Base-by-base conservation (phyloP, 53 echinoderm and acorn worm species). In the Echinarachnius parma region DNA sequence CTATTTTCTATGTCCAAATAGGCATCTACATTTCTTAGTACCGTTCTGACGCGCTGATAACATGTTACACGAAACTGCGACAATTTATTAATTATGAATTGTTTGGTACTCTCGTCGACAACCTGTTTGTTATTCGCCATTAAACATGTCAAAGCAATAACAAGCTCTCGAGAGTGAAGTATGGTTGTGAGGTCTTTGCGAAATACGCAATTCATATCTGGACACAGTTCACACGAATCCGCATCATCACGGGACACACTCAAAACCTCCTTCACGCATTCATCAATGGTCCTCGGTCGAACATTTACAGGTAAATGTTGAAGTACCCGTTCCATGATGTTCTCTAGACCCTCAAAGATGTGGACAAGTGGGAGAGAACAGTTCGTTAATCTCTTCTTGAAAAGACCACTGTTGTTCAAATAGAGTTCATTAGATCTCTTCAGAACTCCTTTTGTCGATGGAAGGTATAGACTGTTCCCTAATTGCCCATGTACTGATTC, bases 1-100 rank as follows among this genome's bases (percentile, higher is more conserved):
- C 64, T 64, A 1, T 46, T 29, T 64, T 28, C 64, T 16, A 64
- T 46, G 64, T 64, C n/a, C n/a, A n/a, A n/a, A n/a, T n/a, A n/a
- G 35, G 28, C 18, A 3, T 46, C 64, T 45, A 45, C 24, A 18
- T 45, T 44, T 28, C 56, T 35, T 1, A 72, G 39, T 21, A 72
- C 15, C 0, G 72, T 36, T 13, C 25, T 14, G 9, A 72, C 22
- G 16, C 28, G 54, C 4, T 37, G 39, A 54, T 55, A 35, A 24
- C 72, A 72, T 24, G 56, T 72, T 8, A 72, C 37, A 4, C 28
- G 25, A 2, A 72, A 27, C 1, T 26, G 1, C 18, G 22, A 7
- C 3, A 68, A 19, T 7, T 0, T 16, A 50, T 68, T 34, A 21
- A 11, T 68, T 8, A 68, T 3, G 8, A 4, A 9, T 16, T 46